A percentile compares a stretch with the other conserved stretches of the same genome.
These are phyloP conservation scores for Dermolepida albohirtum DNA, from an alignment of 2,888 invertebrate species.

Conservation along the genomic window DNA sequence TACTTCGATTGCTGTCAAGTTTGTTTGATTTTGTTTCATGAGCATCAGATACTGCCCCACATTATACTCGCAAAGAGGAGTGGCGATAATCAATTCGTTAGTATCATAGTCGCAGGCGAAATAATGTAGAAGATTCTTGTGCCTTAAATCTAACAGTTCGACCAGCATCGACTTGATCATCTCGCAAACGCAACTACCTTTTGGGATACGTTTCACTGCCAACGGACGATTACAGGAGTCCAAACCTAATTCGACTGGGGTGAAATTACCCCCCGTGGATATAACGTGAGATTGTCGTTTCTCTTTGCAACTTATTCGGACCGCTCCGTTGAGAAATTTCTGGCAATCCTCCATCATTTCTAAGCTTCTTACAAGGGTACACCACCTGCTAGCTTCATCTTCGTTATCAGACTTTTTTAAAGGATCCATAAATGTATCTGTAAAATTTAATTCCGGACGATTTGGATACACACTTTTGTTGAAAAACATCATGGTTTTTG, in stretches of 20 bases:
- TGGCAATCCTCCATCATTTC: slow-evolving; percentile 51
- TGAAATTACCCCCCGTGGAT: slow-evolving; percentile 61
- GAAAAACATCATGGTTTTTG: slow-evolving; percentile 44
- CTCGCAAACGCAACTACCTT: slow-evolving; percentile 52
- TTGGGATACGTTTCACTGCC: slow-evolving; percentile 56
- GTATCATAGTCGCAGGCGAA: slow-evolving; percentile 57
- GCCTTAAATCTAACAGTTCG: slow-evolving; percentile 55
- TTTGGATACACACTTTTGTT: slow-evolving; percentile 41
- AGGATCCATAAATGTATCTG: slow-evolving; percentile 41
- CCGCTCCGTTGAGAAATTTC: slow-evolving; percentile 52
- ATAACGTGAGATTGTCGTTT: slow-evolving; percentile 54
- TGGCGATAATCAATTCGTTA: slow-evolving; percentile 58
- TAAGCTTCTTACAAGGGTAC: slow-evolving; percentile 50
- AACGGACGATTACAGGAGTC: slow-evolving; percentile 56
- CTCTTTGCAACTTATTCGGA: slow-evolving; percentile 53
- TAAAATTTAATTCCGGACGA: slow-evolving; percentile 40
- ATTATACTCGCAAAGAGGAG: slow-evolving; percentile 63
- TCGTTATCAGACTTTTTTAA: slow-evolving; percentile 42
- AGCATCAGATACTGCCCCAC: slow-evolving; percentile 61
- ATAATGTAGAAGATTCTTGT: slow-evolving; percentile 58
- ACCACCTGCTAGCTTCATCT: slow-evolving; percentile 52
- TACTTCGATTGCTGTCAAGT: slow-evolving; percentile 53
- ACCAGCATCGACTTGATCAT: slow-evolving; percentile 55
- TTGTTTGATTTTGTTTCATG: slow-evolving; percentile 54
- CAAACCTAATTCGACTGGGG: slow-evolving; percentile 61